These are phyloP conservation scores for Cerceris rybyensis DNA, from an alignment of 2,888 invertebrate species.

Conservation along the genomic window DNA sequence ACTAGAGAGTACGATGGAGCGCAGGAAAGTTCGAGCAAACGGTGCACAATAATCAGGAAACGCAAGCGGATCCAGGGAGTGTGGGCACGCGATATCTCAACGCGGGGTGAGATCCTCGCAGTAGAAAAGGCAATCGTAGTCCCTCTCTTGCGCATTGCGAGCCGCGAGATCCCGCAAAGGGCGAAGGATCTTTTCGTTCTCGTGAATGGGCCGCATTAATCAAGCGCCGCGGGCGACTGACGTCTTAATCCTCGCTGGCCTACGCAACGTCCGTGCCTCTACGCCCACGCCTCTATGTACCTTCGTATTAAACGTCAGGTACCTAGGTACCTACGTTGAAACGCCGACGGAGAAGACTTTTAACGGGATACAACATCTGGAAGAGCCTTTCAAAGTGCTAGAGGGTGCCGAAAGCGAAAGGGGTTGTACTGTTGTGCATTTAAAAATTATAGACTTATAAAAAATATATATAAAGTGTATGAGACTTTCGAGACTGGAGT, in stretches of 20 bases:
- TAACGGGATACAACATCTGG: conserved; percentile 21
- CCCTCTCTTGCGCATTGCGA: conserved; percentile 13
- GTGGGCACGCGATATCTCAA: not conserved
- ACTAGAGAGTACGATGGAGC: not conserved
- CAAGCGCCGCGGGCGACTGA: conserved; percentile 80
- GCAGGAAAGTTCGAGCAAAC: not conserved
- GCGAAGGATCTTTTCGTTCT: conserved; percentile 76
- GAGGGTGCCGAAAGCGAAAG: no score
- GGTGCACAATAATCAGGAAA: conserved; percentile 3
- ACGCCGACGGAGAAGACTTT: conserved; percentile 33
- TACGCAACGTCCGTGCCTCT: conserved; percentile 71
- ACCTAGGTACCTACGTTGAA: conserved; percentile 37
- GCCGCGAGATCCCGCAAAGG: conserved; percentile 70
- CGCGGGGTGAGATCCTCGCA: not conserved
- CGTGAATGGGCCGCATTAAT: conserved; percentile 79
- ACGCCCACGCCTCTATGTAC: conserved; percentile 70
- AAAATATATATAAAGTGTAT: no score
- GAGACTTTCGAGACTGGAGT: no score
- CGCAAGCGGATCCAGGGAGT: not conserved
- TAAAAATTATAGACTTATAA: no score
- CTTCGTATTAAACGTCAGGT: conserved; percentile 49
- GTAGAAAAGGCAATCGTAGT: conserved; percentile 51
- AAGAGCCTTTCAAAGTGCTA: no score
- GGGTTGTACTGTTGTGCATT: no score
- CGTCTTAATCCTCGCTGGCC: conserved; percentile 80